Evolutionary conservation across 2,888 invertebrate species (phyloP).

Genomic region (Caenorhabditis sp.): DNA sequence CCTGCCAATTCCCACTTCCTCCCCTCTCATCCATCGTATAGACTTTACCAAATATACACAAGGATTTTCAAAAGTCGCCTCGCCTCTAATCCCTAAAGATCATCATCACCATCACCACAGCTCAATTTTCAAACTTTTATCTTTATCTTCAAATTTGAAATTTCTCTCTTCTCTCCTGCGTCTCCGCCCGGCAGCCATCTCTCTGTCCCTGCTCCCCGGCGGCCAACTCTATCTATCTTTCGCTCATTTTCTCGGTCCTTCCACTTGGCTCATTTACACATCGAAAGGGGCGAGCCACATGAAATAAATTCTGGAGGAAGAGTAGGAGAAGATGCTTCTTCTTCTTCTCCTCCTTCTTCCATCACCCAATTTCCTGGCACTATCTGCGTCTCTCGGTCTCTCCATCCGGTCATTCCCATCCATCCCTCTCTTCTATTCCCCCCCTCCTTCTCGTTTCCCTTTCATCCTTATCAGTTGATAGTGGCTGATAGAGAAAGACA

Average conservation of each 20-base stretch:
- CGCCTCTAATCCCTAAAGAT: too few species aligned
- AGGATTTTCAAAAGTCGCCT: too few species aligned
- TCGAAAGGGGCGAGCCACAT: constrained; percentile 56
- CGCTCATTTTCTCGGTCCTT: constrained; percentile 18
- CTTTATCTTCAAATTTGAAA: not conserved
- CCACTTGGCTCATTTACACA: constrained; percentile 62
- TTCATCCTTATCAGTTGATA: constrained; percentile 51
- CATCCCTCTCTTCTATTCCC: not conserved
- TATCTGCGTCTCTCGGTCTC: constrained; percentile 29
- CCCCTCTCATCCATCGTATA: too few species aligned
- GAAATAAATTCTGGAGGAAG: constrained; percentile 57
- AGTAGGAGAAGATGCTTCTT: not conserved
- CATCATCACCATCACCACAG: not conserved
- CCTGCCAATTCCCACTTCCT: too few species aligned
- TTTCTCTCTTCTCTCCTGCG: not conserved
- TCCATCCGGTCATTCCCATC: constrained; percentile 34
- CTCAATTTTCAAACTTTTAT: too few species aligned
- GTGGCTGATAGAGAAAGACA: too few species aligned
- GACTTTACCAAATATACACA: too few species aligned
- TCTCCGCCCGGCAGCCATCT: not conserved
- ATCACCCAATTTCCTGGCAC: constrained; percentile 36
- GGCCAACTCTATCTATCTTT: not conserved
- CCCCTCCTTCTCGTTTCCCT: constrained; percentile 1
- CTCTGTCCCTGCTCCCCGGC: constrained; percentile 3
- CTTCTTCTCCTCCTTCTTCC: constrained; percentile 11